These are phyloP conservation scores for Drosophila gaucha DNA, from an alignment of 2,888 invertebrate species.

Conservation along the genomic window DNA sequence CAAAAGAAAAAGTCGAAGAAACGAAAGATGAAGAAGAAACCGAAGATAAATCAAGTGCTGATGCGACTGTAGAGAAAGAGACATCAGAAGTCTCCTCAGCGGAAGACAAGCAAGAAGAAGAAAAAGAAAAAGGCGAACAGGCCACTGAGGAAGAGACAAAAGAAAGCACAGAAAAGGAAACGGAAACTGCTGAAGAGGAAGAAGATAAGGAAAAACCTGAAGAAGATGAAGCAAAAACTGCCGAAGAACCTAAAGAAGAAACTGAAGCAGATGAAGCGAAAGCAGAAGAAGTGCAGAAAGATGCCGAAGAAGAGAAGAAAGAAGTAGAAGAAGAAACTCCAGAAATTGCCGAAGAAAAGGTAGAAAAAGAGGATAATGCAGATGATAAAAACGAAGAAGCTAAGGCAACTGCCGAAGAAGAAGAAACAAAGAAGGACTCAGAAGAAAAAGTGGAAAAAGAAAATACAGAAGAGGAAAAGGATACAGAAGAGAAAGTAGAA, in stretches of 20 bases:
- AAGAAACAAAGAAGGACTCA: not conserved
- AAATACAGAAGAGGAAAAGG: not conserved
- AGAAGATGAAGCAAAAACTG: slow-evolving; percentile 6
- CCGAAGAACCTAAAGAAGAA: slow-evolving; percentile 3
- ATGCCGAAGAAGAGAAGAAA: not conserved
- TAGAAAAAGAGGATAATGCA: not conserved
- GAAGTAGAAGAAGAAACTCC: not conserved
- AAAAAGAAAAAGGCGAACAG: slow-evolving; percentile 22
- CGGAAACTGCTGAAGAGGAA: not conserved
- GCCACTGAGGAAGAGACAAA: slow-evolving; percentile 2
- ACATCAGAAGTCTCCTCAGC: slow-evolving; percentile 13
- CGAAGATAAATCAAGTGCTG: not conserved
- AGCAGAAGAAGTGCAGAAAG: not conserved
- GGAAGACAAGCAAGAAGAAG: slow-evolving; percentile 22
- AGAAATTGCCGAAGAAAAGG: not conserved
- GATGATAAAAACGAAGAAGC: not conserved
- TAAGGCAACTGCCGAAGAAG: not conserved
- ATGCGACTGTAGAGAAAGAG: slow-evolving; percentile 14
- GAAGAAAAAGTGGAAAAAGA: not conserved
- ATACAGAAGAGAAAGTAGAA: slow-evolving; percentile 9
- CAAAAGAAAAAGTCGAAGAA: not conserved
- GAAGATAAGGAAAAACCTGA: slow-evolving; percentile 1
- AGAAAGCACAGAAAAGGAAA: slow-evolving; percentile 1
- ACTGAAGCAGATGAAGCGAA: not conserved
- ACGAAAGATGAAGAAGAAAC: slow-evolving; percentile 14